These are phyloP conservation scores for Colossoma macropomum DNA, from an alignment of 2,113 vertebrate species.

Conservation along the genomic window DNA sequence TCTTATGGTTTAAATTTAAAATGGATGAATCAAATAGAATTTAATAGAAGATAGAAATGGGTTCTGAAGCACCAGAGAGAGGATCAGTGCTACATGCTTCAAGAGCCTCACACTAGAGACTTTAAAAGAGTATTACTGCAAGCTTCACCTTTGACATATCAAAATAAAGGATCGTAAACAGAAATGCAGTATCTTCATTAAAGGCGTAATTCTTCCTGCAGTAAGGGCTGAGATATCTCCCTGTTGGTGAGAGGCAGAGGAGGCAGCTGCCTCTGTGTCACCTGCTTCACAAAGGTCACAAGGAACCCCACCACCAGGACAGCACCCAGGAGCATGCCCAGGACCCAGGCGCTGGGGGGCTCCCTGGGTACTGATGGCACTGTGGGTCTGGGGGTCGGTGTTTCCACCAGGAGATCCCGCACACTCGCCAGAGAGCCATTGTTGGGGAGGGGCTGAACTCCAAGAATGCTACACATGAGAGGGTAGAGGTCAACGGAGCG, in stretches of 20 bases:
- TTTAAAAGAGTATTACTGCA: not conserved
- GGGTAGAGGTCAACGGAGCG: constrained; percentile 88
- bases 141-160: not conserved
- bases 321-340: constrained; percentile 82
- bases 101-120: constrained; percentile 35
- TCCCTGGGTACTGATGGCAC: constrained; percentile 43
- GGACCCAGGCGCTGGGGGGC: constrained; percentile 74
- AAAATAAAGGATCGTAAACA: constrained; percentile 17
- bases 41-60: not conserved
- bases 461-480: constrained; percentile 87
- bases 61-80: constrained; percentile 46
- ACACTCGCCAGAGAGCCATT: constrained; percentile 85
- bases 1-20: constrained; percentile 6
- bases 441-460: constrained; percentile 79
- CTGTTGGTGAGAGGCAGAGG: constrained; percentile 72
- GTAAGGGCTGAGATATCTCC: constrained; percentile 86
- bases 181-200: constrained; percentile 52
- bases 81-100: constrained; percentile 42
- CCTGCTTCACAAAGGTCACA: constrained; percentile 79
- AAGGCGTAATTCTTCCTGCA: constrained; percentile 79
- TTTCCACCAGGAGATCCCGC: constrained; percentile 79
- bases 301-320: constrained; percentile 84
- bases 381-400: constrained; percentile 13
- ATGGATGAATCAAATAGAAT: not conserved
- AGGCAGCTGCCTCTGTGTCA: constrained; percentile 80